Base-by-base conservation (phyloP, 1,140 invertebrate species). In the Lasioglossum albipes region DNA sequence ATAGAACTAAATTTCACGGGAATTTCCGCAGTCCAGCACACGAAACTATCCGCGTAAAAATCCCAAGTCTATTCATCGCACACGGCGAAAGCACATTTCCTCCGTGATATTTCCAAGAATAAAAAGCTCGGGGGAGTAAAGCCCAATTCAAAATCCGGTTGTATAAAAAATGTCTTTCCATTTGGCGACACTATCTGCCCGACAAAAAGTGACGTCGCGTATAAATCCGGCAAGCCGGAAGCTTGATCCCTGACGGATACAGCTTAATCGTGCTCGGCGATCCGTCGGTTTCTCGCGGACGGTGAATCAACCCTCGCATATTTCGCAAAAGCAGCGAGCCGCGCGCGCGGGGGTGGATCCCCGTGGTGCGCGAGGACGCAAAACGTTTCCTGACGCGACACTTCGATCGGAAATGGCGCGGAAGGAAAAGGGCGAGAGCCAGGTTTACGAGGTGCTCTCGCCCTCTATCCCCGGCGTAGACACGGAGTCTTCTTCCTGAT, bases 331-430 rank as follows among this genome's bases (percentile, higher is more conserved):
- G 6, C 61, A 36, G 20, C 3, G 61, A 42, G 9, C 16, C 52
- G 52, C 13, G 52, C 52, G 13, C 12, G 0, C 10, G 5, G 27
- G 57, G 57, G 67, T n/a, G 18, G 6, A 64, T 54, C 31, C 12
- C 64, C 12, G 45, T 13, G 13, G 52, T 27, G 59, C 13, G n/a
- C 59, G 62, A 64, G 49, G 75, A 87, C 49, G 61, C 73, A 41
- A 73, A 83, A 84, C 75, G 74, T 80, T 87, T 87, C 84, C 83
- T 80, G 83, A 83, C 80, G 83, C 86, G 86, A 87, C 86, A 84
- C 81, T 87, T 80, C 80, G 85, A 87, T 85, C 80, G 83, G 86
- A 87, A 87, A 87, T 87, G 86, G 86, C 57, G 75, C 70, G 86
- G 86, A 87, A 87, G 86, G 84, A 81, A 78, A 67, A 82, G 82